Evolutionary conservation across 2,797 vertebrate genomes (phyloP).

Genomic region (Scyliorhinus canicula): DNA sequence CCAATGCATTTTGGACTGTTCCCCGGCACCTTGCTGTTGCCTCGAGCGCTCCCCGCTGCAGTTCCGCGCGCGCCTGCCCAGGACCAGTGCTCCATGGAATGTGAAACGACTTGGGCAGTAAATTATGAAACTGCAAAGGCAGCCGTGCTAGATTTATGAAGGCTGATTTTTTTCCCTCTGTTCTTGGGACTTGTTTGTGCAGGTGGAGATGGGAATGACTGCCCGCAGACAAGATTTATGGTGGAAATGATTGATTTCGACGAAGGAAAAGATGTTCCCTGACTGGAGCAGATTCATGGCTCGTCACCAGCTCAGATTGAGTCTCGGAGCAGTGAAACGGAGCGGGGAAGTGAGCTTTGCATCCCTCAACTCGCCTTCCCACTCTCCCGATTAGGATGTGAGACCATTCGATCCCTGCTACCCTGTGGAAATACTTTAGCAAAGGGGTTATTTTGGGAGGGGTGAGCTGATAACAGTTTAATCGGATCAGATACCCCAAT

Average conservation of each 20-base stretch:
- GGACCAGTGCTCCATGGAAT: neutral
- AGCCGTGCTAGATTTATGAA: constrained; percentile 59
- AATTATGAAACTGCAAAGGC: constrained; percentile 57
- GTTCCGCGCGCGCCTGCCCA: too few species aligned
- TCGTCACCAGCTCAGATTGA: neutral
- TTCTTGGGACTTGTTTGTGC: constrained; percentile 60
- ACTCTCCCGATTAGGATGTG: neutral
- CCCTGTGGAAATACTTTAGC: neutral
- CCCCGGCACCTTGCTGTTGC: neutral
- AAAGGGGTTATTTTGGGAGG: neutral
- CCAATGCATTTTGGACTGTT: too few species aligned
- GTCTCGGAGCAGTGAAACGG: too few species aligned
- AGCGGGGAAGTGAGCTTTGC: neutral
- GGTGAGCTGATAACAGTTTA: neutral
- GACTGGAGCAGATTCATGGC: constrained; percentile 43
- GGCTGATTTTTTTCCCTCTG: constrained; percentile 57
- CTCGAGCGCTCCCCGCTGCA: too few species aligned
- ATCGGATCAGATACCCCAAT: neutral
- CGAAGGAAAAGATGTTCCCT: constrained; percentile 51
- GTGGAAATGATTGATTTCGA: constrained; percentile 58
- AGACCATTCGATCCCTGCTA: neutral
- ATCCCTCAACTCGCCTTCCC: too few species aligned
- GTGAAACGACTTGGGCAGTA: constrained; percentile 39
- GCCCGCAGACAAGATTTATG: constrained; percentile 60
- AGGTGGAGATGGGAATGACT: constrained; percentile 66